phyloP scores from a whole-genome alignment of 2,113 vertebrate species.

The Delphinapterus leucas region DNA sequence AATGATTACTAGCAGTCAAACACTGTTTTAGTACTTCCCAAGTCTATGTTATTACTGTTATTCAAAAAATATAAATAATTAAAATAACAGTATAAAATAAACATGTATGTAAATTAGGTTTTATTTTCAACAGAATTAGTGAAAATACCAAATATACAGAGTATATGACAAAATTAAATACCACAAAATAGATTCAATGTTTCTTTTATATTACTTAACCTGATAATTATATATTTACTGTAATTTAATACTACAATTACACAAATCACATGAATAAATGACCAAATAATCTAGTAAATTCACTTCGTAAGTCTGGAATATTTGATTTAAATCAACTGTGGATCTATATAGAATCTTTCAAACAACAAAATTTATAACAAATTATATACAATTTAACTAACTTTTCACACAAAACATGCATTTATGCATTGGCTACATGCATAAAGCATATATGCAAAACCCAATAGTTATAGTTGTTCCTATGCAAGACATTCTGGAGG shows the following conservation, averaged over 20 bases:
- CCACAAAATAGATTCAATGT: neutral
- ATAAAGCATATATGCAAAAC: neutral
- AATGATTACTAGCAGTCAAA: neutral
- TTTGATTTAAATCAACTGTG: neutral
- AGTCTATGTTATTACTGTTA: neutral
- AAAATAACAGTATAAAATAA: neutral
- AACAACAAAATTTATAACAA: constrained; percentile 6
- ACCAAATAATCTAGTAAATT: neutral
- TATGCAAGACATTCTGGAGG: neutral
- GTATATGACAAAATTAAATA: neutral
- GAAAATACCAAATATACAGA: neutral
- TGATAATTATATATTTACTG: neutral
- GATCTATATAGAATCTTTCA: neutral
- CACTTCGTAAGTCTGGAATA: neutral
- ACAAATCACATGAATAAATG: neutral
- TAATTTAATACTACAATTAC: neutral
- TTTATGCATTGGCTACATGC: neutral
- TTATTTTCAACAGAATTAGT: neutral
- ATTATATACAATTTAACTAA: neutral
- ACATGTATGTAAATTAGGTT: neutral
- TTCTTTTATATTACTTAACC: neutral
- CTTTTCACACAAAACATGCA: neutral
- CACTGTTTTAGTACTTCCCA: neutral
- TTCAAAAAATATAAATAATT: neutral
- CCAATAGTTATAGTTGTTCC: neutral